Percentiles rank a stretch among this genome's conserved stretches.
These are phyloP conservation scores for Dione juno DNA, from an alignment of 2,888 invertebrate species.

Conservation along the genomic window DNA sequence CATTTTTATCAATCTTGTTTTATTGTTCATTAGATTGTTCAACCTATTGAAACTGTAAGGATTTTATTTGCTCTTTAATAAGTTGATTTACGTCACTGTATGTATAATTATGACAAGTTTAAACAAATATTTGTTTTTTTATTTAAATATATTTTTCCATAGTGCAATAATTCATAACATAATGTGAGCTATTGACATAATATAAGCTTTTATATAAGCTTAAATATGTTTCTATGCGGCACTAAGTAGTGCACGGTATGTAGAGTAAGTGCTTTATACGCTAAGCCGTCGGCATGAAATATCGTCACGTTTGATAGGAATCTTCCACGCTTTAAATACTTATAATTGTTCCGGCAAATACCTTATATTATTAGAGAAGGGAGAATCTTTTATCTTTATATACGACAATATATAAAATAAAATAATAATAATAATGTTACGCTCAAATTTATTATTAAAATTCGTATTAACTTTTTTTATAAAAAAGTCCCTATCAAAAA, in stretches of 20 bases:
- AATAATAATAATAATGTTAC: not conserved
- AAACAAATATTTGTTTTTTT: too few relatives aligned
- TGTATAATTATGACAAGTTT: too few relatives aligned
- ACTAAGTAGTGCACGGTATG: slow-evolving; percentile 14
- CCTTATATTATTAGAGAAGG: not conserved
- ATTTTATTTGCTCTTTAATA: not conserved
- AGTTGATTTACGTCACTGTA: too few relatives aligned
- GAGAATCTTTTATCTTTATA: slow-evolving; percentile 2
- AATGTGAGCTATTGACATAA: not conserved
- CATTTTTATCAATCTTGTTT: slow-evolving; percentile 4
- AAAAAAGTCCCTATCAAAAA: not conserved
- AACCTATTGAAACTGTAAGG: slow-evolving; percentile 2
- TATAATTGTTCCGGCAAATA: slow-evolving; percentile 20
- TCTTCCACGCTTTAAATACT: slow-evolving; percentile 27
- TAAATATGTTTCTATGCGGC: slow-evolving; percentile 16
- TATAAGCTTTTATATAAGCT: slow-evolving; percentile 2
- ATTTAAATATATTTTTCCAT: too few relatives aligned
- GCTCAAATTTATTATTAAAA: slow-evolving; percentile 5
- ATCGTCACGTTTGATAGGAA: slow-evolving; percentile 25
- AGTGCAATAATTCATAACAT: not conserved
- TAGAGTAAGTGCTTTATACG: slow-evolving; percentile 16
- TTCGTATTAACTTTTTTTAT: slow-evolving; percentile 5
- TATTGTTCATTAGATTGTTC: slow-evolving; percentile 2
- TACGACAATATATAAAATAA: not conserved
- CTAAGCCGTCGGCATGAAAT: slow-evolving; percentile 27